phyloP scores from a whole-genome alignment of 1,140 invertebrate species.

The Druon quercuslanigerum region DNA sequence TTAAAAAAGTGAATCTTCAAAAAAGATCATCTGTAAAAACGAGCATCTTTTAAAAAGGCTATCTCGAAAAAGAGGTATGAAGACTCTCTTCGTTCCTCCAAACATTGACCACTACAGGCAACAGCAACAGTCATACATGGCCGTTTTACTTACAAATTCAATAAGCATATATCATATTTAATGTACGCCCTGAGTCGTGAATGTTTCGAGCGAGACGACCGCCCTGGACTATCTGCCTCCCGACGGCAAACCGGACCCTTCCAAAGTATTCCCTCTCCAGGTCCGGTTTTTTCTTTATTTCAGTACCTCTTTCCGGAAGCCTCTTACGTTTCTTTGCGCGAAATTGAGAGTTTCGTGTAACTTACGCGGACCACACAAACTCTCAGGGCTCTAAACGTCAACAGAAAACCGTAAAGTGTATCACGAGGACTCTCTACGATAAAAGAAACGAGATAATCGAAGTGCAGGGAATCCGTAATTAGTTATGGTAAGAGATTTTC shows the following conservation, averaged over 20 bases:
- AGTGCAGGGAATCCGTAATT: not conserved
- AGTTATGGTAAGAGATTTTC: too few species aligned
- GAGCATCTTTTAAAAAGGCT: slow-evolving; percentile 35
- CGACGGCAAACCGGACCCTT: not conserved
- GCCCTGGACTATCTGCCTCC: slow-evolving; percentile 57
- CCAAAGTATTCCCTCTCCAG: not conserved
- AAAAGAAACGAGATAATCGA: slow-evolving; percentile 12
- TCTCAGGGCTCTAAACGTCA: slow-evolving; percentile 21
- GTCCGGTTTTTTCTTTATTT: slow-evolving; percentile 14
- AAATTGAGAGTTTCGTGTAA: slow-evolving; percentile 23
- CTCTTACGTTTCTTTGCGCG: slow-evolving; percentile 7
- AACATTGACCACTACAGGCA: slow-evolving; percentile 38
- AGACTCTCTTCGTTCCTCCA: slow-evolving; percentile 23
- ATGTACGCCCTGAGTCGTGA: slow-evolving; percentile 61
- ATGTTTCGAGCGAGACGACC: slow-evolving; percentile 56
- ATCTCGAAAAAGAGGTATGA: slow-evolving; percentile 32
- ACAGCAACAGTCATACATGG: slow-evolving; percentile 27
- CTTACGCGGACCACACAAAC: slow-evolving; percentile 27
- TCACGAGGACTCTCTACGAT: not conserved
- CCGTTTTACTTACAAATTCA: slow-evolving; percentile 71
- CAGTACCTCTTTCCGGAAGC: slow-evolving; percentile 21
- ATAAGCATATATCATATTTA: slow-evolving; percentile 72
- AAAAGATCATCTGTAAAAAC: slow-evolving; percentile 41
- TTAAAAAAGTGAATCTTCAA: slow-evolving; percentile 33
- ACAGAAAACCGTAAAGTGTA: slow-evolving; percentile 15